Evolutionary conservation across 1,140 invertebrate species (phyloP), one percentile per base, ranked within the genome.

Genomic region (Vollenhovia emeryi): DNA sequence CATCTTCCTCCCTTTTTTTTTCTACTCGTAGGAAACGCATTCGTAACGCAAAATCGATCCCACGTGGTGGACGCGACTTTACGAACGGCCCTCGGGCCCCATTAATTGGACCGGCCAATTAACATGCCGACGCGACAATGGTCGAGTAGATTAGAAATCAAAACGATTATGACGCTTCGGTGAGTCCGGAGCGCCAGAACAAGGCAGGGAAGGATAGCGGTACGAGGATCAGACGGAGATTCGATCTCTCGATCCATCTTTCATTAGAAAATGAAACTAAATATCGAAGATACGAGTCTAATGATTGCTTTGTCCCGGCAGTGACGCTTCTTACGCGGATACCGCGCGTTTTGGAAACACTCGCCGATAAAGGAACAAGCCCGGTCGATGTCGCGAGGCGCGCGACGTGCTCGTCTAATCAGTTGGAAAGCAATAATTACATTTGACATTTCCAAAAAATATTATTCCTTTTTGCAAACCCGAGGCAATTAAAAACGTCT

Each of bases 181-280:
- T 89, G 92, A 87, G 89, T 91, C 21, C 80, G 75, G 85, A 91
- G 87, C 86, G 89, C 88, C 86, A 80, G 60, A 79, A 84, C 74
- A 74, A n/a, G 64, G 76, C 48, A 8, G 59, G 82, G 62, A 43
- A 30, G 36, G 83, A 88, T 86, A 74, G 79, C 86, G 68, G 57
- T 74, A 57, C 60, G 52, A 69, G 24, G 59, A 78, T 48, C 57
- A 76, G 76, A 24, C 78, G 75, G 48, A 91, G 92, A 94, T 94
- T 75, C 85, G 91, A 94, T 94, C 93, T 88, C 75, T 74, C 87
- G 76, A 71, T 87, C 88, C 90, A 94, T 94, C 91, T 94, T 93
- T 93, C 90, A 92, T 93, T 92, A 92, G 92, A 93, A 93, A 93
- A 93, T 89, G 91, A 93, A 93, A 94, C 93, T 94, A 94, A 95